Base-by-base conservation (phyloP, 2,113 vertebrate genomes). In the Hyaena hyaena region DNA sequence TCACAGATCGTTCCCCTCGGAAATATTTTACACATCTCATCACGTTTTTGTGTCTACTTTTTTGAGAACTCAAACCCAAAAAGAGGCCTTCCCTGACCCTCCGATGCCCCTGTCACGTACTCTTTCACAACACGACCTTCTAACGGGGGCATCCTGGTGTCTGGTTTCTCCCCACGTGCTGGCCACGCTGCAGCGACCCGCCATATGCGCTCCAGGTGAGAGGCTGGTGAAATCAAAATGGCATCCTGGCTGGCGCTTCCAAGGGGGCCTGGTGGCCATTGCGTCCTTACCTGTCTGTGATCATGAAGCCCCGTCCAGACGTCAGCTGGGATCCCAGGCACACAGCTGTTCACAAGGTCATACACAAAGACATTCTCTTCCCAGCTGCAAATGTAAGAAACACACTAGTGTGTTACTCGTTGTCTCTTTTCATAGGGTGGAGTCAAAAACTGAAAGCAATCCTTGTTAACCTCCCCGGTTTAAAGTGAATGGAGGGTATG, bases 291-390 rank as follows among this genome's bases (percentile, higher is more conserved):
- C 99, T 99, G 98, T 89, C 99, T 98, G 0, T 99, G 98, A 96
- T 99, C 99, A 0, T 99, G 99, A 90, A 99, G 99, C 31, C 99
- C 99, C 0, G 86, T 99, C 99, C 99, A 99, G 97, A 99, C 98
- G 98, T 99, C 99, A 0, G 99, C 99, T 24, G 99, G 99, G 96
- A 99, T 99, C 76, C 99, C 99, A 0, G 99, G 99, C 39, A 99
- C 98, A 0, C 99, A 99, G 97, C 99, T 99, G 98, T 99, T 99
- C 68, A 99, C 99, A 35, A 99, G 98, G 89, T 99, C 99, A 0
- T 99, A 99, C n/a, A 99, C 99, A 4, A 99, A 99, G 88, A 99
- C 99, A 0, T 99, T 99, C 96, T 99, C 99, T 89, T 99, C 99
- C 99, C 99, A 99, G 98, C 99, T 99, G 97, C 10, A 35, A 79